A percentile compares a stretch with the other conserved stretches of the same genome.
phyloP scores from a whole-genome alignment of 2,888 invertebrate genomes.

The Pimpla rufipes region DNA sequence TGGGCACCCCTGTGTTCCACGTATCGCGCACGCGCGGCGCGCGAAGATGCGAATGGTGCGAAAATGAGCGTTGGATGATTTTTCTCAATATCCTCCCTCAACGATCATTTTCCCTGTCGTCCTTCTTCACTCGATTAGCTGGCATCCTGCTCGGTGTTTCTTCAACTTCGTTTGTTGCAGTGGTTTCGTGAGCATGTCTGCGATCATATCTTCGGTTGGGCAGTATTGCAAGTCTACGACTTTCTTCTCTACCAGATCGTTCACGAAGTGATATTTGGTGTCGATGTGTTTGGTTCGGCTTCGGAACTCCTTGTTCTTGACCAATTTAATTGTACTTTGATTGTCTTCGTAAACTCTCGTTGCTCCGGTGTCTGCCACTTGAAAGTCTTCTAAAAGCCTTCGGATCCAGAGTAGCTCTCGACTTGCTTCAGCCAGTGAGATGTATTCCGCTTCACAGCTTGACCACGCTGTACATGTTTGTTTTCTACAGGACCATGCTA shows the following conservation, averaged over 20 bases:
- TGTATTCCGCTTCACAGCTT: not conserved
- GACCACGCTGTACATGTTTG: not conserved
- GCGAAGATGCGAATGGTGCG: too few relatives aligned
- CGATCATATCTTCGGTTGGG: constrained; percentile 65
- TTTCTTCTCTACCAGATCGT: constrained; percentile 28
- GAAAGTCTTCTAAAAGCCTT: constrained; percentile 44
- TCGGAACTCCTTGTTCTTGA: too few relatives aligned
- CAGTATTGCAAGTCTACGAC: constrained; percentile 60
- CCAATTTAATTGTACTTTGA: constrained; percentile 16
- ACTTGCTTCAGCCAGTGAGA: not conserved
- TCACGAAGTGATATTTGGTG: constrained; percentile 51
- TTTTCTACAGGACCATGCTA: constrained; percentile 50
- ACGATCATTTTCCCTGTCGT: constrained; percentile 31
- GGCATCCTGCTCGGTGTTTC: constrained; percentile 40
- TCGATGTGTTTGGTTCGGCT: constrained; percentile 59
- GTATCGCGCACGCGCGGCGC: too few relatives aligned
- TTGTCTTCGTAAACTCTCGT: not conserved
- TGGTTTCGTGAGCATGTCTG: constrained; percentile 69
- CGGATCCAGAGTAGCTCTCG: constrained; percentile 28
- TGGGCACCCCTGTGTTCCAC: too few relatives aligned
- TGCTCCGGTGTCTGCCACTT: not conserved
- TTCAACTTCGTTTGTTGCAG: constrained; percentile 55
- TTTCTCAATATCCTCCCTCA: too few relatives aligned
- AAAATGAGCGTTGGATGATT: too few relatives aligned
- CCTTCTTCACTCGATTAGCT: not conserved